Base-by-base conservation (phyloP, 2,888 invertebrate genomes). In the Caenorhabditis afra region DNA sequence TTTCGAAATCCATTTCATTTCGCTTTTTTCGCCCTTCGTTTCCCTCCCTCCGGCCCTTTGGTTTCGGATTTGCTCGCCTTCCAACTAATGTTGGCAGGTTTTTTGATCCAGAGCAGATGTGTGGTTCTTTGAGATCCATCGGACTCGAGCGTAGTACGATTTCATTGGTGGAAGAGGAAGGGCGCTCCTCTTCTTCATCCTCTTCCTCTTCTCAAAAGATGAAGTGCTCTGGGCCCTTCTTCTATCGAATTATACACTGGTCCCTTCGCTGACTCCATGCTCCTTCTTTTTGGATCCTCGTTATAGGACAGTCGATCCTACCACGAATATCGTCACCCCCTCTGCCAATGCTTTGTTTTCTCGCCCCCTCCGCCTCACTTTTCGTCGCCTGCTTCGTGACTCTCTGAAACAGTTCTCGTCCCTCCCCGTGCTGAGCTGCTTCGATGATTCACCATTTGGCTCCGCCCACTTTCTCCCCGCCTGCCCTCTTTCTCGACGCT, bases 1-100 rank as follows among this genome's bases (percentile, higher is more conserved):
- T 55, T 70, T 62, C 62, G 55, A 62, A 70, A 61, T 70, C 53
- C 61, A 70, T 62, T 61, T 45, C 49, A 20, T 2, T 20, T 49
- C 20, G 16, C 16, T 49, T 49, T 18, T 18, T 49, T 18, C 50
- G 29, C 29, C 20, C n/a, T 52, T 22, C 10, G 16, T 35, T 49
- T 50, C 41, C 44, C 29, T 49, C 37, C 8, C 16, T n/a, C 10
- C 8, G 23, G 5, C 47, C 2, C 29, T 45, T 35, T 35, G 22
- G 20, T 39, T 35, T 50, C 52, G 16, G 35, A 37, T 62, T 68
- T 59, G 39, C 39, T 29, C 22, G 35, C 22, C n/a, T 16, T 29
- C 29, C 29, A 3, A 29, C 29, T 29, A 3, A 29, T 7, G 3
- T 7, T 29, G 29, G 29, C 49, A 16, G 37, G 50, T 52, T 64